These are phyloP conservation scores for Eubasilissa regina DNA, from an alignment of 1,140 invertebrate genomes.

Conservation along the genomic window DNA sequence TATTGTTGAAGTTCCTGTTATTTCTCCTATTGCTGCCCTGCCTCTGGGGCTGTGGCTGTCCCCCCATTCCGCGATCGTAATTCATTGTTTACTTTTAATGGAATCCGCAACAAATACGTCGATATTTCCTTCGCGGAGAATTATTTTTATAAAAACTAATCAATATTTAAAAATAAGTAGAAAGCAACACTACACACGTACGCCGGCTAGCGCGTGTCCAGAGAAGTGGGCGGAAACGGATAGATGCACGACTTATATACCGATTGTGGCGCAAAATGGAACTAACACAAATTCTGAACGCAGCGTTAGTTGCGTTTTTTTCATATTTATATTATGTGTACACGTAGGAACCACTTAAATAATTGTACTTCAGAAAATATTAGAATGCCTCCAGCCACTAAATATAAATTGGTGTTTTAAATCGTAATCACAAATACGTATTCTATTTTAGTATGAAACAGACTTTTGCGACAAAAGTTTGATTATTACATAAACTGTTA, in stretches of 20 bases:
- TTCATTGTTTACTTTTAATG: not conserved
- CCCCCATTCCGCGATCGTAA: conserved; percentile 48
- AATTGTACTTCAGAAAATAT: not conserved
- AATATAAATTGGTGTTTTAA: not conserved
- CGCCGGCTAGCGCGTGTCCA: conserved; percentile 18
- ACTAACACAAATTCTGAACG: conserved; percentile 33
- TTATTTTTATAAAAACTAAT: too few relatives aligned
- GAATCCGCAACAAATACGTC: not conserved
- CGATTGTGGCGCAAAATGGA: conserved; percentile 11
- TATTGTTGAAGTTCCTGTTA: conserved; percentile 23
- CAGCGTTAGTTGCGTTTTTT: conserved; percentile 16
- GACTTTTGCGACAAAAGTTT: too few relatives aligned
- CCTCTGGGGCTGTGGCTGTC: conserved; percentile 50
- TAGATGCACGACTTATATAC: conserved; percentile 22
- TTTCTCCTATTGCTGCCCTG: conserved; percentile 35
- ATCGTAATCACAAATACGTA: too few relatives aligned
- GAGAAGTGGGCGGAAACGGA: conserved; percentile 46
- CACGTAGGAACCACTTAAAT: not conserved
- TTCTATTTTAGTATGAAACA: too few relatives aligned
- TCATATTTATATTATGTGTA: not conserved
- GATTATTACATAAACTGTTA: too few relatives aligned
- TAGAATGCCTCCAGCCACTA: not conserved
- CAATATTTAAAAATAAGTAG: not conserved
- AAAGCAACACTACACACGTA: conserved; percentile 16
- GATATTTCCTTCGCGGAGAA: not conserved